A percentile compares a stretch with the other conserved stretches of the same genome.
These are phyloP conservation scores for Gambelia wislizenii DNA, from an alignment of 2,797 vertebrate genomes.

Conservation along the genomic window DNA sequence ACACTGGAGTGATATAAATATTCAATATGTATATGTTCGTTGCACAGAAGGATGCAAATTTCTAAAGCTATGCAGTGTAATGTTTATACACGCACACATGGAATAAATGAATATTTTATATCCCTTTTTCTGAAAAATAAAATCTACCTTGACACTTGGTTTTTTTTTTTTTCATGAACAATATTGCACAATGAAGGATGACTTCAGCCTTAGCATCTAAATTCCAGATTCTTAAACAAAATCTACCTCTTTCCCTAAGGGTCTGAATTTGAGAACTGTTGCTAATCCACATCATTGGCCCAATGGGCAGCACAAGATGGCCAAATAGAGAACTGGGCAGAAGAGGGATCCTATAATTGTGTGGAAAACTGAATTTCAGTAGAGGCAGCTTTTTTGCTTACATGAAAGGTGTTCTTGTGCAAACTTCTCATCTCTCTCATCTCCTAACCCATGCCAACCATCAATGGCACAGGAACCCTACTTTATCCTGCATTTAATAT, in stretches of 20 bases:
- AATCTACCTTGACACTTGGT: not conserved
- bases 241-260: no score
- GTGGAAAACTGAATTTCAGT: not conserved
- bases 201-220: not conserved
- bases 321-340: not conserved
- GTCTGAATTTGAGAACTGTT: not conserved
- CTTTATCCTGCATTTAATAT: not conserved
- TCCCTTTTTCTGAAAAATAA: not conserved
- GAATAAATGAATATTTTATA: slow-evolving; percentile 1
- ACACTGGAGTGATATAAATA: not conserved
- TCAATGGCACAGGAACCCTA: not conserved
- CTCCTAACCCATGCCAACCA: no score
- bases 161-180: not conserved
- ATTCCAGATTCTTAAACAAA: not conserved
- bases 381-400: not conserved
- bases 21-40: not conserved
- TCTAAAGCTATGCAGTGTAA: not conserved
- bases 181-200: not conserved
- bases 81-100: not conserved
- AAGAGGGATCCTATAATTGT: not conserved
- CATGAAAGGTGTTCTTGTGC: not conserved
- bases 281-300: not conserved
- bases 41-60: not conserved
- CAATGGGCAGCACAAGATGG: not conserved
- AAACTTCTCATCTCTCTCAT: not conserved